phyloP scores from a whole-genome alignment of 2,888 invertebrate species.

The Stenchaetothrips biformis region DNA sequence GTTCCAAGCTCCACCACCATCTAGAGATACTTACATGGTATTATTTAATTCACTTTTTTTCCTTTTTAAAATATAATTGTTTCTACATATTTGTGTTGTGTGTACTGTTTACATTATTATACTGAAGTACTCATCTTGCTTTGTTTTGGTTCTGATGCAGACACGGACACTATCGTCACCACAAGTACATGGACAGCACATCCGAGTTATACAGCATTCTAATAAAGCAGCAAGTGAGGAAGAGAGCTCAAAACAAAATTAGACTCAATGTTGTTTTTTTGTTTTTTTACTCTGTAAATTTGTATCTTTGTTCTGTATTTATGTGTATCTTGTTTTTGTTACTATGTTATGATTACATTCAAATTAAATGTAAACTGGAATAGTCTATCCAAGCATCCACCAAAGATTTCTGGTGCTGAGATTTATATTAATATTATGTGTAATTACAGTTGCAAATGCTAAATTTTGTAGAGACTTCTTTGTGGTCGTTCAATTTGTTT shows the following conservation, averaged over 20 bases:
- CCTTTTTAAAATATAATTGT: not conserved
- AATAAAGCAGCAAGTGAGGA: not conserved
- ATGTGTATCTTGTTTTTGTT: not conserved
- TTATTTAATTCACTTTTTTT: not conserved
- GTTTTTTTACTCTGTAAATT: not conserved
- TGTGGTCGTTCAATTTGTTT: not conserved
- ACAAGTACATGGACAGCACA: not conserved
- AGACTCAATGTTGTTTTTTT: not conserved
- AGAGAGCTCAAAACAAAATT: not conserved
- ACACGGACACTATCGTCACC: not conserved
- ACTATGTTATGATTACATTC: not conserved
- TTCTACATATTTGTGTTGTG: too few relatives aligned
- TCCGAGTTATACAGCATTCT: constrained; percentile 6
- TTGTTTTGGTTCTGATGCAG: not conserved
- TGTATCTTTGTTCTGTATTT: constrained; percentile 4
- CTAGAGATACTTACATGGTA: constrained; percentile 23
- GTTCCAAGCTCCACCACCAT: constrained; percentile 13
- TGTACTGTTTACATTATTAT: too few relatives aligned
- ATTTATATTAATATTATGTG: not conserved
- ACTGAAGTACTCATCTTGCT: not conserved
- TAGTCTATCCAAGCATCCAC: not conserved
- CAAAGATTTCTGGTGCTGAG: constrained; percentile 18
- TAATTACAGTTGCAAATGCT: not conserved
- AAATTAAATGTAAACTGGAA: not conserved
- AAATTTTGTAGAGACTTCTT: too few relatives aligned